phyloP scores from a whole-genome alignment of 1,140 invertebrate species.

The Microplitis mediator region DNA sequence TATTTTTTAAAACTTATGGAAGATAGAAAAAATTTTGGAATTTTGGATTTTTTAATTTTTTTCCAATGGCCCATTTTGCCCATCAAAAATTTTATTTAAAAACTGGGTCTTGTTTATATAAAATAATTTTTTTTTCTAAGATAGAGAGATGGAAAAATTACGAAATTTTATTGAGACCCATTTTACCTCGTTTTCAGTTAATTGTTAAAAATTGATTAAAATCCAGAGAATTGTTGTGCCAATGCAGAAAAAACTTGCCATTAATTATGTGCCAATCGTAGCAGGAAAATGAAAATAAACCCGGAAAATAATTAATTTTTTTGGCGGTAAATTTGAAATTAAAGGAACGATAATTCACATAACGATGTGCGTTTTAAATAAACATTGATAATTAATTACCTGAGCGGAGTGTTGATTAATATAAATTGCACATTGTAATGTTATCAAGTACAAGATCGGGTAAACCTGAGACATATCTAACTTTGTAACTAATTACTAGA shows the following conservation, averaged over 20 bases:
- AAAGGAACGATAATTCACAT: background rate
- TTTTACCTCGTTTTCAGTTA: background rate
- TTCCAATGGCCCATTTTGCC: too few species aligned
- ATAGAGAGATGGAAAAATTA: too few species aligned
- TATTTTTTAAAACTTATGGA: too few species aligned
- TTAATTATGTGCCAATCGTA: conserved; percentile 57
- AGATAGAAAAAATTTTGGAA: too few species aligned
- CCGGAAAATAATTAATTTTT: background rate
- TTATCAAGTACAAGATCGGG: conserved; percentile 60
- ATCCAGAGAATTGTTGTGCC: conserved; percentile 47
- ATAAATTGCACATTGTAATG: conserved; percentile 36
- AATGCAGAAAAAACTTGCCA: conserved; percentile 55
- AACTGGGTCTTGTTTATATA: too few species aligned
- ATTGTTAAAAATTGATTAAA: conserved; percentile 2
- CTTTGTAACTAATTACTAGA: conserved; percentile 60
- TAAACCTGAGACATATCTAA: conserved; percentile 61
- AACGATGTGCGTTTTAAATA: background rate
- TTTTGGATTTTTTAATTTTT: too few species aligned
- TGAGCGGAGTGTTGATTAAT: background rate
- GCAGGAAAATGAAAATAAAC: background rate
- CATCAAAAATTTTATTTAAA: too few species aligned
- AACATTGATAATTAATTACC: conserved; percentile 3
- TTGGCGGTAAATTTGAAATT: background rate
- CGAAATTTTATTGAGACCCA: too few species aligned
- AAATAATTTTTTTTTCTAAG: too few species aligned